Base-by-base conservation (phyloP, 2,888 invertebrate genomes). In the Diloba caeruleocephala region DNA sequence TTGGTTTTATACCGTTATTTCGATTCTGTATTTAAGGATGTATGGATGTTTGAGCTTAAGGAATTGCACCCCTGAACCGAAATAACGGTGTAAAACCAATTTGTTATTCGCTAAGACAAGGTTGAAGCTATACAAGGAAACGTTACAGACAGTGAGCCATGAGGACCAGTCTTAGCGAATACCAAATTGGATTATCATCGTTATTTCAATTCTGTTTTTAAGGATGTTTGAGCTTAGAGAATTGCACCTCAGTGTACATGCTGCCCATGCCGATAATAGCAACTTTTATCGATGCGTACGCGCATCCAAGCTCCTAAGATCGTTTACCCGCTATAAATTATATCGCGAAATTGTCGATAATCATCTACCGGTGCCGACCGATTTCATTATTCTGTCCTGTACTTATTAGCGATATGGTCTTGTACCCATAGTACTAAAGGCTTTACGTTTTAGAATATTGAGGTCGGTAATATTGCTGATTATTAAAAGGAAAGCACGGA, bases 331-430 rank as follows among this genome's bases (percentile, higher is more conserved):
- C 81, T 61, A 84, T 90, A 90, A 90, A 86, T 89, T 86, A 82
- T 79, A 75, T 74, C 73, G 83, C 78, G 71, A 85, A 86, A 88
- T 87, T 86, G 81, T 76, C 83, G 85, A 88, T 88, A 90, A 91
- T 90, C 85, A 89, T 87, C 87, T 77, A 73, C 77, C 75, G 65
- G 71, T 64, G 74, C 80, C 51, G 49, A 56, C 41, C 64, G 64
- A 83, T 88, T 88, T 85, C 88, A 88, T 88, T 90, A 87, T 78
- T 66, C 71, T 72, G 53, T 68, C 64, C 65, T 71, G 76, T 78
- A 76, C 80, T 82, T 88, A 84, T 84, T 84, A 85, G 78, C 72
- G 62, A 65, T 62, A 58, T 52, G 62, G 68, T 44, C 25, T 26
- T 52, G 63, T 52, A 37, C 56, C 54, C 13, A 4, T 43, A 69